Evolutionary conservation across 2,797 vertebrate species (phyloP), one percentile per base, ranked within the genome.

Genomic region (Bryconaethiops microstoma): DNA sequence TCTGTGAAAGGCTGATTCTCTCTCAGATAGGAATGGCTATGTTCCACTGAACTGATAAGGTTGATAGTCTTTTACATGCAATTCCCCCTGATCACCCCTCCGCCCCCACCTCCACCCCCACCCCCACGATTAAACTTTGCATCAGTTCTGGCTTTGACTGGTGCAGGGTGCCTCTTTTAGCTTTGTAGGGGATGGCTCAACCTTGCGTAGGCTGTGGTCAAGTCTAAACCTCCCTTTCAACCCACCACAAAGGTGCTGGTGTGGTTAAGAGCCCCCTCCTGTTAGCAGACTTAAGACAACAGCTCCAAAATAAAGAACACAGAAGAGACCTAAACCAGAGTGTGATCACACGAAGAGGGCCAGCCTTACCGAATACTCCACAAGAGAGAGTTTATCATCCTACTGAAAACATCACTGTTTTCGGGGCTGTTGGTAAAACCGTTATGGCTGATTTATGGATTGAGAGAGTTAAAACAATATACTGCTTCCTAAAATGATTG

Each of bases 161-260:
- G 39, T 8, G 17, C 17, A 21, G 10, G 48, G 19, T 12, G 7
- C n/a, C 54, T 57, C 17, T 10, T 35, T n/a, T 42, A 29, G 57
- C 62, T 63, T 7, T 68, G 42, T 64, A 60, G 60, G 25, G n/a
- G 35, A 29, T 75, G 57, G 14, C 25, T 77, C 17, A 39, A 7
- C 16, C 14, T 45, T 73, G 48, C 8, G n/a, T 67, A 74, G 72
- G 67, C 60, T 84, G 83, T 78, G 83, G 83, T 79, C 79, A 71
- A 74, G 57, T 39, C n/a, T 75, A 62, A 23, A 74, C 62, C 40
- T 78, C 40, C 69, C 71, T 84, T 78, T 69, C 19, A 70, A 55
- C 19, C 40, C 54, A 78, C 79, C 79, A 55, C 79, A 82, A 19
- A 65, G 71, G 63, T 82, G 45, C 55, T 54, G 70, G 42, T 84